Evolutionary conservation across 2,113 vertebrate genomes (phyloP).

Genomic region (Pan troglodytes): NHGRI_mPanTro3-v2.1_pri NC_072402.2:164544001-164544500

Average conservation of each 20-base stretch:
- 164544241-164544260: slow-evolving; percentile 45
- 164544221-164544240: slow-evolving; percentile 41
- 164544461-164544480: not conserved
- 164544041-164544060: not conserved
- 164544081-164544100: not conserved
- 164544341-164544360: not conserved
- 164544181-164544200: slow-evolving; percentile 34
- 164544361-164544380: not conserved
- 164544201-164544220: not conserved
- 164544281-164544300: slow-evolving; percentile 39
- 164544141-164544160: not conserved
- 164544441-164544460: too few species aligned
- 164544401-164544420: not conserved
- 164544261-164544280: slow-evolving; percentile 36
- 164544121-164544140: not conserved
- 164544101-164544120: not conserved
- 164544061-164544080: not conserved
- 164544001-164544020: not conserved
- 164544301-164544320: slow-evolving; percentile 38
- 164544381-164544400: not conserved
- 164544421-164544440: not conserved
- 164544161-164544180: not conserved
- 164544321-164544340: not conserved
- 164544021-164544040: not conserved
- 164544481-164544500: not conserved